Evolutionary conservation across 1,140 invertebrate genomes (phyloP).

Genomic region (Acromyrmex charruanus): DNA sequence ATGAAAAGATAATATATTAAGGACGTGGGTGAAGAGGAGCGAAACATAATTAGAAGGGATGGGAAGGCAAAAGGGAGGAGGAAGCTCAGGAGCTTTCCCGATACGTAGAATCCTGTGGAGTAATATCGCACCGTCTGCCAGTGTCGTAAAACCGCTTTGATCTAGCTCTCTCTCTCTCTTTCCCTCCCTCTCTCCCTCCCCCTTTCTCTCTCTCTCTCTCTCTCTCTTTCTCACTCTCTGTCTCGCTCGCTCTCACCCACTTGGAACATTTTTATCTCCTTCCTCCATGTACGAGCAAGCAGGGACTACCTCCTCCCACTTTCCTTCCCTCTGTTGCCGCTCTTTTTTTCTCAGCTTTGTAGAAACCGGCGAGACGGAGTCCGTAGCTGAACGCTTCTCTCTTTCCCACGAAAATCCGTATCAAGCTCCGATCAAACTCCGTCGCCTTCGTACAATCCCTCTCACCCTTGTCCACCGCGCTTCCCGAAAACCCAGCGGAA

Average conservation of each 20-base stretch:
- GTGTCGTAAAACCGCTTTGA: slow-evolving; percentile 80
- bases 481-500: background rate
- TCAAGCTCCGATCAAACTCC: slow-evolving; percentile 66
- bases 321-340: background rate
- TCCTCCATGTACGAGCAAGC: background rate
- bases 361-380: slow-evolving; percentile 46
- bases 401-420: slow-evolving; percentile 66
- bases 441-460: slow-evolving; percentile 24
- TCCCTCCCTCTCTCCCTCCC: too few species aligned
- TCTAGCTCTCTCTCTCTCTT: too few species aligned
- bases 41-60: slow-evolving; percentile 55
- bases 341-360: slow-evolving; percentile 59
- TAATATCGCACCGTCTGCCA: slow-evolving; percentile 76
- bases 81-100: slow-evolving; percentile 68
- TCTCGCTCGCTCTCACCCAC: background rate
- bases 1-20: slow-evolving; percentile 42
- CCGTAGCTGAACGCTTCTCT: slow-evolving; percentile 34
- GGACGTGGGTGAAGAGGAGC: slow-evolving; percentile 28
- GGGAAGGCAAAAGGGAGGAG: background rate
- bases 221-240: background rate
- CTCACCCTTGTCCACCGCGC: background rate
- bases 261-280: slow-evolving; percentile 35
- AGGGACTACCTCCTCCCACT: slow-evolving; percentile 15
- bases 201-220: background rate
- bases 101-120: slow-evolving; percentile 67